phyloP scores from a whole-genome alignment of 1,140 invertebrate genomes.

The Planococcus citri region DNA sequence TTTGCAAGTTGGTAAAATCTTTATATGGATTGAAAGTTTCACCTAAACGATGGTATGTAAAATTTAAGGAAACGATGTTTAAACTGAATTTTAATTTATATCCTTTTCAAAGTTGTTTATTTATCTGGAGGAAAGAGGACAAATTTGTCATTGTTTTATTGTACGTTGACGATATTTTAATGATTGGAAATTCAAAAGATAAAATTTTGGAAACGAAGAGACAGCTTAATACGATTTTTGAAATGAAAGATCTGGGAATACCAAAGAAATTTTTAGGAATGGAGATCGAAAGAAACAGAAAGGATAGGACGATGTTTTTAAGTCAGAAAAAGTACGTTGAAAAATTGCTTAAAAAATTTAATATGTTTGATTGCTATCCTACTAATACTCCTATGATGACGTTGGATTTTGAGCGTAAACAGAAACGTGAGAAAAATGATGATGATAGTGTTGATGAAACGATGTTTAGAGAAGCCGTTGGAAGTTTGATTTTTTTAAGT shows the following conservation, averaged over 20 bases:
- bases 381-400: conserved; percentile 16
- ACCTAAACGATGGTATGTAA: conserved; percentile 23
- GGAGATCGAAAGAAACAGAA: neutral
- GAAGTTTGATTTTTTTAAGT: conserved; percentile 33
- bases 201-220: conserved; percentile 23
- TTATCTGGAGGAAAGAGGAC: neutral
- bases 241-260: conserved; percentile 28
- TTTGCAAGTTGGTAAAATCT: conserved; percentile 26
- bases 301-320: neutral
- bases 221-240: conserved; percentile 20
- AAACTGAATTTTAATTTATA: neutral
- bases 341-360: conserved; percentile 23
- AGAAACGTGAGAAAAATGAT: neutral
- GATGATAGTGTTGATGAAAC: neutral
- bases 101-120: neutral
- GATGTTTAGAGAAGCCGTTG: conserved; percentile 33
- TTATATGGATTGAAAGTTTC: conserved; percentile 25
- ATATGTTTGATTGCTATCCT: conserved; percentile 15
- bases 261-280: conserved; percentile 29
- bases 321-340: conserved; percentile 20
- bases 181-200: conserved; percentile 12
- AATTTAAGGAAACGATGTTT: conserved; percentile 14
- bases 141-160: neutral
- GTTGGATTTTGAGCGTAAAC: neutral
- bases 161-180: conserved; percentile 23